Conservation (phyloP, 2,797 vertebrate species). For the Naso thynnoides region DNA sequence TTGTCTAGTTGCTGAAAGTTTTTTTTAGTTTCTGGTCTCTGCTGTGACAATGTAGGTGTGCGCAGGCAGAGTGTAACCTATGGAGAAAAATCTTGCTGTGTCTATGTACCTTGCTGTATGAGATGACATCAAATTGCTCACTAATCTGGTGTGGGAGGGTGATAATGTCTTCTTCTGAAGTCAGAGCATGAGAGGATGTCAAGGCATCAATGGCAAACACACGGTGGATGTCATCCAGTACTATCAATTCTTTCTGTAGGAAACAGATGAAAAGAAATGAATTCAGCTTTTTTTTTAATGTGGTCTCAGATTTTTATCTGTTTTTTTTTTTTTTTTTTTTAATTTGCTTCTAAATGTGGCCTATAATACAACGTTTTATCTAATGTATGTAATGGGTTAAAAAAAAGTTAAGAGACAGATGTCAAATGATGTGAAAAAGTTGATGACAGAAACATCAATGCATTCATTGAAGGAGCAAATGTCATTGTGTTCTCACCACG, state of each 20-base stretch:
- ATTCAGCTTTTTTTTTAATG: not conserved
- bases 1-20: not conserved
- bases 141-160: conserved; percentile 88
- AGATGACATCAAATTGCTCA: conserved; percentile 90
- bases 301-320: no score
- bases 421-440: no score
- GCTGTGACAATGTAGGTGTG: not conserved
- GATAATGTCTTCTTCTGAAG: conserved; percentile 84
- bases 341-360: no score
- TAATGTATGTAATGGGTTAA: no score
- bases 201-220: conserved; percentile 90
- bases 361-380: no score
- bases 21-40: not conserved
- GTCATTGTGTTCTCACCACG: conserved; percentile 83
- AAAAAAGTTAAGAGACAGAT: no score
- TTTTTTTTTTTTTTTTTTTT: no score
- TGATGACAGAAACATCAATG: no score
- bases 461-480: no score
- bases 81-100: not conserved
- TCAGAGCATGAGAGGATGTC: conserved; percentile 90
- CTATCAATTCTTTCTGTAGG: conserved; percentile 90
- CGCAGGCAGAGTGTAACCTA: no score
- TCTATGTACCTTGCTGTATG: conserved; percentile 81
- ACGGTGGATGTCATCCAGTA: conserved; percentile 83
- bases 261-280: conserved; percentile 15